Base-by-base conservation (phyloP, 2,888 invertebrate genomes). In the Laspeyria flexula region DNA sequence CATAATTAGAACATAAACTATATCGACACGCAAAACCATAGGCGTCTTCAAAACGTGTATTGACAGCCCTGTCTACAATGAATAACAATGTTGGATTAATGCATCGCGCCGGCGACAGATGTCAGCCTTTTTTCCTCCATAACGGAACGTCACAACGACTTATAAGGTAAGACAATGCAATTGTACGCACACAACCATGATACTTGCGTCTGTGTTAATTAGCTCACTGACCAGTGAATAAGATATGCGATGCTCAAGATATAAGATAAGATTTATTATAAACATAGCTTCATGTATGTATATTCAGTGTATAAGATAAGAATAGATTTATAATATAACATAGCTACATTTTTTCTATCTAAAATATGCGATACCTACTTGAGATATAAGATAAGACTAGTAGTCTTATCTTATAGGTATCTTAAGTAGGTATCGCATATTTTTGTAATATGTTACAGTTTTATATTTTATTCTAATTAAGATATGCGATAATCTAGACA, bases 121-220 rank as follows among this genome's bases (percentile, higher is more conserved):
- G 81, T 73, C 73, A 52, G 60, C 61, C 73, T 75, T 77, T 39
- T 76, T 77, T 68, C 64, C 39, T 43, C 59, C 61, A 61, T 75
- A 81, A 75, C 75, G 73, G 77, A 66, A 73, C 58, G 50, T 48
- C 60, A 64, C 67, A 65, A 47, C 21, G 4, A 33, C 18, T 41
- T 40, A 63, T 66, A 69, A 56, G 65, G 71, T 56, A 67, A 73
- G 65, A 79, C 74, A 74, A 74, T 72, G 70, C 58, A 0, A 13
- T 34, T 23, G 25, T 30, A 45, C 27, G 3, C 42, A 33, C 31
- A 40, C 38, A 12, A 6, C 1, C 10, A 42, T 15, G n/a, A 31
- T 30, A 35, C 18, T 21, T 34, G 27, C 27, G 11, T 5, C 16
- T 34, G 16, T 40, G 11, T 23, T 45, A 15, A 25, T 11, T 4